phyloP scores from a whole-genome alignment of 1,140 invertebrate species.

The Holotrichia oblita region DNA sequence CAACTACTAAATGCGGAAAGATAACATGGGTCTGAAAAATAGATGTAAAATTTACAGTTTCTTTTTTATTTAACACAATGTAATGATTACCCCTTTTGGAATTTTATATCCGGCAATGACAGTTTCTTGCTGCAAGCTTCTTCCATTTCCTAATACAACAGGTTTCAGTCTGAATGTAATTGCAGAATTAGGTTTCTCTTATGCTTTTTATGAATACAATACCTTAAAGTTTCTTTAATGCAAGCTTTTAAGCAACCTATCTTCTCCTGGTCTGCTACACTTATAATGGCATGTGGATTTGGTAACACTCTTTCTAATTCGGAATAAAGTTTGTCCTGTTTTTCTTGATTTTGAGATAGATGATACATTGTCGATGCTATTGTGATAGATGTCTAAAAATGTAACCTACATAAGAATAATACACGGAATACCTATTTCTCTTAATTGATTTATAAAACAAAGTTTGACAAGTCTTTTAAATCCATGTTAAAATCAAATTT shows the following conservation, averaged over 20 bases:
- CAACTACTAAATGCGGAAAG: slow-evolving; percentile 83
- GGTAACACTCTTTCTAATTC: slow-evolving; percentile 76
- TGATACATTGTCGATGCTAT: slow-evolving; percentile 83
- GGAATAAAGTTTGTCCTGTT: slow-evolving; percentile 75
- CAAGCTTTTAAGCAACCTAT: slow-evolving; percentile 86
- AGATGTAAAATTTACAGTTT: not conserved
- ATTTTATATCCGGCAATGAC: slow-evolving; percentile 83
- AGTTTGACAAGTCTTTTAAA: too few species aligned
- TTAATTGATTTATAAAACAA: slow-evolving; percentile 37
- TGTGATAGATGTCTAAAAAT: slow-evolving; percentile 77
- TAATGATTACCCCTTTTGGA: slow-evolving; percentile 79
- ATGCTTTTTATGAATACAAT: slow-evolving; percentile 45
- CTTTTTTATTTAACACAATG: too few species aligned
- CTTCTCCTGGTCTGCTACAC: slow-evolving; percentile 72
- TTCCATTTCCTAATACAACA: slow-evolving; percentile 86
- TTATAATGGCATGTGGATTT: slow-evolving; percentile 65
- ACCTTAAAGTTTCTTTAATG: slow-evolving; percentile 90
- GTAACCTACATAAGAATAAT: too few species aligned
- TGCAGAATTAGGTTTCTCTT: not conserved
- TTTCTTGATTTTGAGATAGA: slow-evolving; percentile 77
- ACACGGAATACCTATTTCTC: not conserved
- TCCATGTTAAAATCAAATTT: too few species aligned
- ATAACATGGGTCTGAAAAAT: slow-evolving; percentile 77
- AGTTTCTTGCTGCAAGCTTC: slow-evolving; percentile 81
- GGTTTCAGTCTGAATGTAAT: slow-evolving; percentile 78